Evolutionary conservation across 2,797 vertebrate species (phyloP).

Genomic region (Micrastur ruficollis): DNA sequence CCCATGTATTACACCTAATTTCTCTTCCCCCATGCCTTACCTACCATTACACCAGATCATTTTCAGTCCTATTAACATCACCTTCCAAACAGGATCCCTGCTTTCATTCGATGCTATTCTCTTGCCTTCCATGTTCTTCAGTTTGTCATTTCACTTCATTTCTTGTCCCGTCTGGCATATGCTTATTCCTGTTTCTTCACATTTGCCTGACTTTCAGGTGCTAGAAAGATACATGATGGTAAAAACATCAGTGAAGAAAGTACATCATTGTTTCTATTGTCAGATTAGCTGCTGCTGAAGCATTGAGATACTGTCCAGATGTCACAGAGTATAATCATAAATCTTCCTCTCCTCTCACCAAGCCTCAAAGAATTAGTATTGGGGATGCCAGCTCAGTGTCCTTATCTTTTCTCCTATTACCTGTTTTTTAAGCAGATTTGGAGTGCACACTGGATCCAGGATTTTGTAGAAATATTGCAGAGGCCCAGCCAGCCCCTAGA

Average conservation of each 20-base stretch:
- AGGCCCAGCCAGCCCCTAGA: not conserved
- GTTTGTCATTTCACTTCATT: not conserved
- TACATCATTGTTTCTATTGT: constrained; percentile 3
- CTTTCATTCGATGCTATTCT: not conserved
- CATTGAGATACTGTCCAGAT: not conserved
- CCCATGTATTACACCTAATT: not conserved
- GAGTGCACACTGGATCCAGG: not conserved
- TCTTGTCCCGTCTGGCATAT: not conserved
- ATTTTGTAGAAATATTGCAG: not conserved
- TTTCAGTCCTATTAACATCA: not conserved
- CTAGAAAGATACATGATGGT: not conserved
- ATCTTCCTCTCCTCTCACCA: not conserved
- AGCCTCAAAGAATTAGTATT: not conserved
- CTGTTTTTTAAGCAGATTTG: not conserved
- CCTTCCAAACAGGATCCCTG: not conserved
- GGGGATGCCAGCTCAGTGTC: not conserved
- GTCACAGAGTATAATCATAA: not conserved
- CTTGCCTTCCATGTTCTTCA: not conserved
- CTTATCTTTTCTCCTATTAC: not conserved
- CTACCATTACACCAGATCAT: not conserved
- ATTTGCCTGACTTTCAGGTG: constrained; percentile 3
- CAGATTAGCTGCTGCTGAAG: not conserved
- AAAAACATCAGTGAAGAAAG: constrained; percentile 28
- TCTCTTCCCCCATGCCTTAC: not conserved
- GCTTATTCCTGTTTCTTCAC: not conserved